phyloP scores from a whole-genome alignment of 2,797 vertebrate species.

The Propithecus deckenii region DNA sequence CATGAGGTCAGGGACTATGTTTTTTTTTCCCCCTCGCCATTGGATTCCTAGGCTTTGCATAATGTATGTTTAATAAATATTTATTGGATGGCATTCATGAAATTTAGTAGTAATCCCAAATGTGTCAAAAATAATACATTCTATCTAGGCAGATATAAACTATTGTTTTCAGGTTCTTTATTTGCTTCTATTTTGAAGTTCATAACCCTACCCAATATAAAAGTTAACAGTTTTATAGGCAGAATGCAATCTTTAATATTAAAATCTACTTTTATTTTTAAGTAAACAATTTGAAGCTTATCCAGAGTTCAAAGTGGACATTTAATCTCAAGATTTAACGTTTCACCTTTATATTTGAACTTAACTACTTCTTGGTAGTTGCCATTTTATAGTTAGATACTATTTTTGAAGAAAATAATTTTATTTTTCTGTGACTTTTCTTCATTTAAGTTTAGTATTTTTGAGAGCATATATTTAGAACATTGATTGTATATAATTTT shows the following conservation, averaged over 20 bases:
- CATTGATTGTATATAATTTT: slow-evolving; percentile 37
- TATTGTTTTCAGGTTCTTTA: slow-evolving; percentile 37
- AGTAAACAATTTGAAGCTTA: slow-evolving; percentile 10
- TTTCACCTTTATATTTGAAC: slow-evolving; percentile 37
- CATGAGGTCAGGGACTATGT: neutral
- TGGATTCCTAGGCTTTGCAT: neutral
- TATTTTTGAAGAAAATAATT: slow-evolving; percentile 58
- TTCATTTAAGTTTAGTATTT: slow-evolving; percentile 49
- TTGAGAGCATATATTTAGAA: slow-evolving; percentile 65
- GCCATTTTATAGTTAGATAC: neutral
- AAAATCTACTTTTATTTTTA: slow-evolving; percentile 52
- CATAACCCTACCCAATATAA: neutral
- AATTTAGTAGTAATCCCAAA: neutral
- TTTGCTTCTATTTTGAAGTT: slow-evolving; percentile 12
- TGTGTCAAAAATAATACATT: neutral
- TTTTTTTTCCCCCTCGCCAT: neutral
- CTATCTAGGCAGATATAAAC: neutral
- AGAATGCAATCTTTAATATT: neutral
- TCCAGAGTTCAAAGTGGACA: neutral
- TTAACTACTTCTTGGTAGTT: slow-evolving; percentile 10
- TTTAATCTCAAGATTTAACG: slow-evolving; percentile 26
- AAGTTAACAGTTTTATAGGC: neutral
- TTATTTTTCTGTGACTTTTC: slow-evolving; percentile 43
- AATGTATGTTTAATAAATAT: slow-evolving; percentile 12
- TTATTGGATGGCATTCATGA: neutral